Base-by-base conservation (phyloP, 2,113 vertebrate species). In the Hypanus sabinus region DNA sequence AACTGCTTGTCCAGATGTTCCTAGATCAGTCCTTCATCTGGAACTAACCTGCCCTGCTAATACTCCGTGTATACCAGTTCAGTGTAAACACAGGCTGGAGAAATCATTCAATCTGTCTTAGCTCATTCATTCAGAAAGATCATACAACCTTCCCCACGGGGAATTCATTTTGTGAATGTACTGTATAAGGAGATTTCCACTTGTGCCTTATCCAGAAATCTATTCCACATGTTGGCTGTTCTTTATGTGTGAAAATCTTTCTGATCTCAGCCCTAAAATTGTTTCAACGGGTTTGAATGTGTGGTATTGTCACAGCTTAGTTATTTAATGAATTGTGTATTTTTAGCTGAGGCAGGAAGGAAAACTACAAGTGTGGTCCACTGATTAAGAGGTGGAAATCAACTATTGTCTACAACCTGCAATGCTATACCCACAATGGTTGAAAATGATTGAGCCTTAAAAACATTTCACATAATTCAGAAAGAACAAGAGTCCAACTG, bases 271-370 rank as follows among this genome's bases (percentile, higher is more conserved):
- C 38, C 79, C 79, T 81, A 38, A 81, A 46, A 38, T 81, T 81
- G 12, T 36, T 36, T 81, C 38, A 46, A 9, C 36, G 20, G 5
- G 18, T 81, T 81, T 81, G 79, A 81, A 81, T 81, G 79, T 38
- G 79, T 81, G 1, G 36, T 46, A 24, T 6, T 81, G 79, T 46
- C 36, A 80, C 5, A 22, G 79, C 38, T 38, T 38, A 81, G 79
- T 24, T 65, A 65, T 65, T 88, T 88, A 33, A 88, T 88, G 30
- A 88, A 46, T 60, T 55, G 83, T 8, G 46, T 88, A 88, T 65
- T 88, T 88, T 88, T 88, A 88, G 85, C 60, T n/a, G 12, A 65
- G 57, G 22, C 85, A 88, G 85, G 85, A 88, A 88, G 85, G 55
- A 88, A 88, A 81, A 60, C 60, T 62, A 24, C 85, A 14, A 88